phyloP scores from a whole-genome alignment of 2,888 invertebrate species.

The Euzetes globulus region DNA sequence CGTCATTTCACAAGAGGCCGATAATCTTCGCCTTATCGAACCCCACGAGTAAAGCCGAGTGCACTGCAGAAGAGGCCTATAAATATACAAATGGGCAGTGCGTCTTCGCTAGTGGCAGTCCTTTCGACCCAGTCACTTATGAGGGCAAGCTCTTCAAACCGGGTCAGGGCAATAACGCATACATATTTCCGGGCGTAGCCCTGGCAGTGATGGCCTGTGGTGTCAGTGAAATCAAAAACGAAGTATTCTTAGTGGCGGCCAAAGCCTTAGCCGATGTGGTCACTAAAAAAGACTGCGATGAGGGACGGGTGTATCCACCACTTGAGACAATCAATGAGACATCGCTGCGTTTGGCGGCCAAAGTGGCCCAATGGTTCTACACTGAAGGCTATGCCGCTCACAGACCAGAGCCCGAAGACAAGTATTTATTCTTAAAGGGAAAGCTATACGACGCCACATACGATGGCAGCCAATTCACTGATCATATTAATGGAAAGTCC shows the following conservation, averaged over 20 bases:
- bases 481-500: conserved; percentile 32
- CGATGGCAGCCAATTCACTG: conserved; percentile 43
- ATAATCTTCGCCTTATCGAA: conserved; percentile 97
- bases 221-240: conserved; percentile 77
- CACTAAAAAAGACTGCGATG: conserved; percentile 65
- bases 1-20: conserved; percentile 67
- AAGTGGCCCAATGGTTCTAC: conserved; percentile 74
- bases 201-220: conserved; percentile 86
- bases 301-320: conserved; percentile 87
- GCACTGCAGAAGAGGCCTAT: conserved; percentile 98
- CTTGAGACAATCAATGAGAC: conserved; percentile 71
- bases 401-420: conserved; percentile 54
- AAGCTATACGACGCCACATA: conserved; percentile 50
- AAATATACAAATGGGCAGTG: conserved; percentile 75
- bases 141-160: conserved; percentile 73
- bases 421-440: conserved; percentile 50
- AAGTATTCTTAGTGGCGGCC: conserved; percentile 90
- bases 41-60: conserved; percentile 96
- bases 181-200: conserved; percentile 91
- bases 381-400: conserved; percentile 53
- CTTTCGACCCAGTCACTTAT: conserved; percentile 75
- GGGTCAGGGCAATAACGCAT: conserved; percentile 96
- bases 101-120: conserved; percentile 92
- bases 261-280: conserved; percentile 75
- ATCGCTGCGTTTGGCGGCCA: conserved; percentile 75